Percentiles rank a stretch among this genome's conserved stretches.
These are phyloP conservation scores for Mayetiola destructor DNA, from an alignment of 2,888 invertebrate genomes.

Conservation along the genomic window DNA sequence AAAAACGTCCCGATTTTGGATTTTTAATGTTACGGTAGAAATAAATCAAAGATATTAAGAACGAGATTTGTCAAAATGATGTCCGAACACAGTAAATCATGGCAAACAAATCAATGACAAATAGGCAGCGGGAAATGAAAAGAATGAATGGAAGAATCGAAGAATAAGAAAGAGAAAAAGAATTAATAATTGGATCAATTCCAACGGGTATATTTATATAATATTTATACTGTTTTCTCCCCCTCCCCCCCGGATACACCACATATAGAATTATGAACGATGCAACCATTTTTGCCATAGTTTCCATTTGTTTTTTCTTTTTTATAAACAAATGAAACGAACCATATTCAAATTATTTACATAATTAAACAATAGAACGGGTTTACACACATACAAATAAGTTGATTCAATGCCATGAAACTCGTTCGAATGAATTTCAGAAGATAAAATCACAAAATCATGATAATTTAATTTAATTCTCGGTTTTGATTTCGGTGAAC, in stretches of 20 bases:
- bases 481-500: background rate
- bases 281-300: background rate
- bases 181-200: background rate
- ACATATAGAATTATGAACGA: constrained; percentile 6
- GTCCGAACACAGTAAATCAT: background rate
- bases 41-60: background rate
- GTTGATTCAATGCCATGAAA: constrained; percentile 15
- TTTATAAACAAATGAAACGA: constrained; percentile 1
- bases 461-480: background rate
- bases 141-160: background rate
- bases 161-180: constrained; percentile 20
- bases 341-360: constrained; percentile 16
- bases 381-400: constrained; percentile 28
- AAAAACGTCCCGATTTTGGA: background rate
- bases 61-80: background rate
- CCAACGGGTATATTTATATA: constrained; percentile 11
- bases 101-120: background rate
- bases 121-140: background rate
- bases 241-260: constrained; percentile 26
- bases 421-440: background rate
- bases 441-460: background rate
- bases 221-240: constrained; percentile 6
- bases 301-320: constrained; percentile 4
- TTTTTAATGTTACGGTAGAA: background rate
- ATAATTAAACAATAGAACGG: constrained; percentile 18